Base-by-base conservation (phyloP, 2,888 invertebrate species). In the Nyleta sp. region DNA sequence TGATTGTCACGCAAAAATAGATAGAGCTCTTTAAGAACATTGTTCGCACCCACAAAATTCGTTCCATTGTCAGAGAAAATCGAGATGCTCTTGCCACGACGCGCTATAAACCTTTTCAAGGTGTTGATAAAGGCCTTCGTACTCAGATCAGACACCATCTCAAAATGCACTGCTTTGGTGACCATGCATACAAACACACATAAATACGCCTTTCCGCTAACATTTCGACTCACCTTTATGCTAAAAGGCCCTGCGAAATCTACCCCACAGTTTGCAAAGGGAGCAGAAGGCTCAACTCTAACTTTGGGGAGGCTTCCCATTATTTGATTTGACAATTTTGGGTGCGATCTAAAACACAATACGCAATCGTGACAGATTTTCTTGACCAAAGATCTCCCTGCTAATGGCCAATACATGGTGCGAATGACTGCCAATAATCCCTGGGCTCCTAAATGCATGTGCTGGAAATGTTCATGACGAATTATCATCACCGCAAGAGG, bases 31-130 rank as follows among this genome's bases (percentile, higher is more conserved):
- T 13, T 31, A 0, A 38, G 1, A 31, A 4, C 0, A 2, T 52
- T 52, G 17, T 52, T 52, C 7, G 52, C 52, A 0, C 44, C 65
- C 2, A 67, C 53, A 15, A 67, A 55, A 15, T 67, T 67, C 15
- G 17, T 44, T 1, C 55, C 35, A 13, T 67, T 55, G 11, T 55
- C 53, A 0, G 65, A 46, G 17, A 53, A 55, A 18, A 67, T 44
- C 0, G 15, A n/a, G 1, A 20, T 7, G 22, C 53, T 28, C 20
- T 46, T 53, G 11, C 65, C 44, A 2, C 65, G 13, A 28, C 65
- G 65, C 0, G 44, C 15, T 11, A 59, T 18, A 59, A 59, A 59
- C 11, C 59, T 22, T n/a, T 46, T 35, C 24, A 59, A 13, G 2
- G 15, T 18, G n/a, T 11, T 44, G 2, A 59, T 0, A 11, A 59